These are phyloP conservation scores for Amblyteles armatorius DNA, from an alignment of 2,888 invertebrate species.

Conservation along the genomic window DNA sequence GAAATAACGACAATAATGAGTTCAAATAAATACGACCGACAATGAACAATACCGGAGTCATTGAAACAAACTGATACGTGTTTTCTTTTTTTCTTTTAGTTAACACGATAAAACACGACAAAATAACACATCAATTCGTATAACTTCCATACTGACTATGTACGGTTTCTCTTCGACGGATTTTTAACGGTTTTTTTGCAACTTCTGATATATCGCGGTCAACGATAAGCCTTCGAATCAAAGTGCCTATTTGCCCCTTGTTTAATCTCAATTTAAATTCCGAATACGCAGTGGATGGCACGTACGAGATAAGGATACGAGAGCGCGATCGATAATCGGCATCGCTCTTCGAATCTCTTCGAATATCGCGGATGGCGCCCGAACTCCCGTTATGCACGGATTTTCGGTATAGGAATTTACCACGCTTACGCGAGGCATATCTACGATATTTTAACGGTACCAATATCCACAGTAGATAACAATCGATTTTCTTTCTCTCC, in stretches of 20 bases:
- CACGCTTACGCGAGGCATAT: background rate
- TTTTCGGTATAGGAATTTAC: background rate
- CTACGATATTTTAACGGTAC: background rate
- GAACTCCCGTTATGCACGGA: background rate
- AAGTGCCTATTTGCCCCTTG: conserved; percentile 38
- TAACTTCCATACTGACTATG: background rate
- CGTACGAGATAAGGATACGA: conserved; percentile 72
- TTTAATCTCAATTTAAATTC: conserved; percentile 40
- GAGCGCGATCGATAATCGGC: conserved; percentile 43
- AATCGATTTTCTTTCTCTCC: conserved; percentile 10
- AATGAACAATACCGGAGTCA: no score
- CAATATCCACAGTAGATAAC: background rate
- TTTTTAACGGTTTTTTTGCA: conserved; percentile 7
- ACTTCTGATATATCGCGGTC: background rate
- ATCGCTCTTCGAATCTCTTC: conserved; percentile 40
- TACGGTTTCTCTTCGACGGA: background rate
- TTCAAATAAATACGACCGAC: no score
- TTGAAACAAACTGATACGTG: background rate
- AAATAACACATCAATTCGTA: background rate
- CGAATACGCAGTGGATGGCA: conserved; percentile 66
- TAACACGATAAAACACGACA: background rate
- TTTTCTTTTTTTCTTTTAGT: background rate
- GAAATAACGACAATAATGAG: no score
- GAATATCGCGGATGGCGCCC: background rate
- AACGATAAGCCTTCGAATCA: conserved; percentile 35